These are phyloP conservation scores for Aphidius colemani DNA, from an alignment of 2,888 invertebrate genomes.

Conservation along the genomic window DNA sequence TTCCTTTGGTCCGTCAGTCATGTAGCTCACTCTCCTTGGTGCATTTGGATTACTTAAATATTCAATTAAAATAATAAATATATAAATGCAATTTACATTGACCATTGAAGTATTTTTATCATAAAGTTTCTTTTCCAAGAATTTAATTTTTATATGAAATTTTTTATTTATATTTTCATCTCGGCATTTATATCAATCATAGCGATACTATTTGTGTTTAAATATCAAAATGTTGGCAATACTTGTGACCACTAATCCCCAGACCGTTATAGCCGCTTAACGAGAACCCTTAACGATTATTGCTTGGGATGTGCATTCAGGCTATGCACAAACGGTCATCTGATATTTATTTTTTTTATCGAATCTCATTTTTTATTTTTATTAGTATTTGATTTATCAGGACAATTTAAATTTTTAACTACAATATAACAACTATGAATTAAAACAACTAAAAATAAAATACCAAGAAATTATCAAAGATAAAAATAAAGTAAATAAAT, in stretches of 20 bases:
- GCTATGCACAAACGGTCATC: background rate
- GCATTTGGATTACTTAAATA: slow-evolving; percentile 75
- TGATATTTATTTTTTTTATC: slow-evolving; percentile 1
- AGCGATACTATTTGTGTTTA: slow-evolving; percentile 17
- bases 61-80: slow-evolving; percentile 15
- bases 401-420: no score
- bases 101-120: background rate
- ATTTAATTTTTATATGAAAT: no score
- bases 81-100: slow-evolving; percentile 13
- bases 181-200: no score
- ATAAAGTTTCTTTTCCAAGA: background rate
- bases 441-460: no score
- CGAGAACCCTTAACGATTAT: slow-evolving; percentile 24
- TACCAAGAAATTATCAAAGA: no score
- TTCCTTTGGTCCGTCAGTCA: slow-evolving; percentile 68
- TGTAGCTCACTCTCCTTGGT: slow-evolving; percentile 69
- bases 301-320: slow-evolving; percentile 10
- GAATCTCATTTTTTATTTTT: slow-evolving; percentile 7
- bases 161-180: no score
- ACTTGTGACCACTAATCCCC: slow-evolving; percentile 24
- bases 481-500: no score
- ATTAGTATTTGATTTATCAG: background rate
- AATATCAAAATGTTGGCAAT: slow-evolving; percentile 1
- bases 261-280: slow-evolving; percentile 17
- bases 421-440: no score